These are phyloP conservation scores for Mantis religiosa DNA, from an alignment of 2,888 invertebrate species.

Conservation along the genomic window DNA sequence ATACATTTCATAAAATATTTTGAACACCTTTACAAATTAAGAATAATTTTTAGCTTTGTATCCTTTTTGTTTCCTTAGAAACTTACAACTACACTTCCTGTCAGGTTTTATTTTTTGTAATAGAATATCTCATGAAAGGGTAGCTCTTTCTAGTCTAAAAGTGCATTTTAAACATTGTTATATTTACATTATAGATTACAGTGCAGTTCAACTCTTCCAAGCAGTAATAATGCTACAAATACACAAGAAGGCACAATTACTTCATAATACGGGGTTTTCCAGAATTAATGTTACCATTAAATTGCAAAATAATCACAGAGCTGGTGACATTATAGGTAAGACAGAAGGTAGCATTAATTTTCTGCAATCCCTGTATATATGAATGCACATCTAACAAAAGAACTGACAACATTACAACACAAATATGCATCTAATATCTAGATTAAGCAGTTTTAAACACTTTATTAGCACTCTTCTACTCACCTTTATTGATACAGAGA, in stretches of 20 bases:
- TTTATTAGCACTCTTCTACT: not conserved
- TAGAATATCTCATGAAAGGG: not conserved
- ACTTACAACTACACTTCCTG: not conserved
- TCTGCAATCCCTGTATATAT: not conserved
- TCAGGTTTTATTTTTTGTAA: not conserved
- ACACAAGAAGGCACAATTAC: not conserved
- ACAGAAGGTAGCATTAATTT: not conserved
- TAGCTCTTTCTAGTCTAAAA: not conserved
- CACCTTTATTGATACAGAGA: not conserved
- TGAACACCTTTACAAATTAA: not conserved
- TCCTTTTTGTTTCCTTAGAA: not conserved
- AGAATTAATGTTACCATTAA: not conserved
- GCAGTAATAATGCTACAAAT: not conserved
- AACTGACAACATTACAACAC: not conserved
- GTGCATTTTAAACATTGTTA: not conserved
- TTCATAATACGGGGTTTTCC: not conserved
- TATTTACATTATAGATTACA: not conserved
- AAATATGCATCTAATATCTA: not conserved
- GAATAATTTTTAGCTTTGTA: not conserved
- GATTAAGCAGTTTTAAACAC: not conserved
- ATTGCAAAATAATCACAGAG: not conserved
- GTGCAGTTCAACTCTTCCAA: not conserved
- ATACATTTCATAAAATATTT: too few species aligned
- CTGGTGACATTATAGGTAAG: not conserved
- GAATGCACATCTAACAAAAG: not conserved